These are phyloP conservation scores for Oreochromis aureus DNA, from an alignment of 2,113 vertebrate genomes.

Conservation along the genomic window DNA sequence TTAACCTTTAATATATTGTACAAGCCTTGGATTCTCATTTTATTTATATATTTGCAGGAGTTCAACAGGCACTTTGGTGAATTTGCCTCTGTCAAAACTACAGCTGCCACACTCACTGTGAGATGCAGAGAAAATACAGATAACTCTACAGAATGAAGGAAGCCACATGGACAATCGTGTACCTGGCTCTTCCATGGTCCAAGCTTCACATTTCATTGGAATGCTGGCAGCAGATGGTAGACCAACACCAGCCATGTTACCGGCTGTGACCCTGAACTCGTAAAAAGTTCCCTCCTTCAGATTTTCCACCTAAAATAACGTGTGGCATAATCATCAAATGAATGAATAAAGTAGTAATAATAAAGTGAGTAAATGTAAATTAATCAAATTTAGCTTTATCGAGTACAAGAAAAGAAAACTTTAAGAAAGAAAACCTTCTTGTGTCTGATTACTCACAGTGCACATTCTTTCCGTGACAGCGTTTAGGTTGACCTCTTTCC, in stretches of 20 bases:
- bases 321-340: not conserved
- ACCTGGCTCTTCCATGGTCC: constrained; percentile 91
- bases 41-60: not conserved
- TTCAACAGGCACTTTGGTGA: not conserved
- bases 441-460: constrained; percentile 66
- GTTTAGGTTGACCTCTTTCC: constrained; percentile 85
- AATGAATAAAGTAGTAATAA: not conserved
- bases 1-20: not conserved
- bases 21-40: not conserved
- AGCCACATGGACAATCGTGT: not conserved
- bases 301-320: constrained; percentile 76
- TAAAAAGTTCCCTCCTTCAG: constrained; percentile 83
- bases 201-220: constrained; percentile 87
- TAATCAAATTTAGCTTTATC: not conserved
- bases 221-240: constrained; percentile 83
- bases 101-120: not conserved
- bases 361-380: not conserved
- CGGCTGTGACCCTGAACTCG: constrained; percentile 87
- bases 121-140: not conserved
- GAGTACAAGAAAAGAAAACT: not conserved
- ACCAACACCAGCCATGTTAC: constrained; percentile 87
- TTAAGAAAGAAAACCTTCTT: not conserved
- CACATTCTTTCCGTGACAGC: constrained; percentile 71
- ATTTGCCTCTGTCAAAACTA: not conserved
- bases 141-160: not conserved